Conservation (phyloP, 2,797 vertebrate genomes). For the Pterois miles region DNA sequence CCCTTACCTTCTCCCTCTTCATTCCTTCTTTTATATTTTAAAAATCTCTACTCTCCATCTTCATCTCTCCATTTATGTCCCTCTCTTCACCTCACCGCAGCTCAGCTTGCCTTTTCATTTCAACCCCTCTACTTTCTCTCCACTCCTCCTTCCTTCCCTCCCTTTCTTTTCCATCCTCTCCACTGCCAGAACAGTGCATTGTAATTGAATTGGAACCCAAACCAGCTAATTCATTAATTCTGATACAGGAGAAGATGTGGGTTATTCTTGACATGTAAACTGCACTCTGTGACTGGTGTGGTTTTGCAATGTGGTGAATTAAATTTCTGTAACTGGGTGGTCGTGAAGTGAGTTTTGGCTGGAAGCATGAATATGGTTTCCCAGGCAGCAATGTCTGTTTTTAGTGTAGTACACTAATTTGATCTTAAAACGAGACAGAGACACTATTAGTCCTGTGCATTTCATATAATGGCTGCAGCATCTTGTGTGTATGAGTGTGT, state of each 20-base stretch:
- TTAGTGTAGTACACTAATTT: neutral
- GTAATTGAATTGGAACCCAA: slow-evolving; percentile 5
- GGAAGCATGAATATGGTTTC: neutral
- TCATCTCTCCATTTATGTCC: neutral
- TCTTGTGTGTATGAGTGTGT: neutral
- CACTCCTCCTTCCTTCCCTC: neutral
- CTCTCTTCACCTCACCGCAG: neutral
- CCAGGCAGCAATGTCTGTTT: slow-evolving; percentile 1
- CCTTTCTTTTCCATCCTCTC: neutral
- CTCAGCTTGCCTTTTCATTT: neutral
- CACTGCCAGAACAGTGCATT: neutral
- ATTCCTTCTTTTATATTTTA: neutral
- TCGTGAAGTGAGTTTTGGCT: slow-evolving; percentile 20
- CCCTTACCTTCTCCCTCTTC: no score
- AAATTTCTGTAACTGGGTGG: slow-evolving; percentile 38
- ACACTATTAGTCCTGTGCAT: neutral
- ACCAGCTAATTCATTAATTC: slow-evolving; percentile 35
- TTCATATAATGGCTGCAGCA: neutral
- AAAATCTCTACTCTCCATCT: neutral
- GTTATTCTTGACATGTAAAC: slow-evolving; percentile 22
- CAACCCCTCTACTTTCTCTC: neutral
- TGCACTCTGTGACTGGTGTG: neutral
- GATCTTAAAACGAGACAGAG: neutral
- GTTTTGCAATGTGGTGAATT: slow-evolving; percentile 28
- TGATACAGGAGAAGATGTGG: slow-evolving; percentile 19